Percentiles rank a stretch among this genome's conserved stretches.
These are phyloP conservation scores for Danio rerio DNA, from an alignment of 2,113 vertebrate species.

Conservation along the genomic window GRCz12tu NC_133187.1:18561501-18562000, in stretches of 20 bases:
- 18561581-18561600: conserved; percentile 38
- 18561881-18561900: background rate
- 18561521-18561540: conserved; percentile 15
- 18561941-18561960: background rate
- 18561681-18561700: conserved; percentile 22
- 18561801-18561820: conserved; percentile 5
- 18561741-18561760: background rate
- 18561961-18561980: background rate
- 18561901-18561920: conserved; percentile 2
- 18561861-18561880: background rate
- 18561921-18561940: background rate
- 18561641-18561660: background rate
- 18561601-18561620: conserved; percentile 40
- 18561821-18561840: background rate
- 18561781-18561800: background rate
- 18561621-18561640: background rate
- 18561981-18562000: background rate
- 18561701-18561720: conserved; percentile 18
- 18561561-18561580: conserved; percentile 45
- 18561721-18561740: background rate
- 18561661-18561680: conserved; percentile 1
- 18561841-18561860: conserved; percentile 18
- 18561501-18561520: conserved; percentile 2
- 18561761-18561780: background rate
- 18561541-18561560: background rate